Percentiles rank a stretch among this genome's conserved stretches.
Conservation (phyloP, 2,888 invertebrate species). For the Leptinotarsa peninsularis region DNA sequence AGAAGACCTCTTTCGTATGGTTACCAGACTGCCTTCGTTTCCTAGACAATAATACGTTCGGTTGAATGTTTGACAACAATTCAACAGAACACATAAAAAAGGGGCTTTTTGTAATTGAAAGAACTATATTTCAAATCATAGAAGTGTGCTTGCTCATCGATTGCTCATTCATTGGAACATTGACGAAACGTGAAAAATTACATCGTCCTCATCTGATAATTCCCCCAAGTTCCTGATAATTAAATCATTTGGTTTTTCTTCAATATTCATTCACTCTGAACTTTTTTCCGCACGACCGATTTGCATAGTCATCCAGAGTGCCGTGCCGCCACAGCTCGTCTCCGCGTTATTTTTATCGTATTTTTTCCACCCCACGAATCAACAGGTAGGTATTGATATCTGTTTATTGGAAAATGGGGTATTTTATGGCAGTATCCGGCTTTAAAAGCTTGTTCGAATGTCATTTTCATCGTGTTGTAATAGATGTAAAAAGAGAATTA, state of each 20-base stretch:
- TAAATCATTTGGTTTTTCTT: slow-evolving; percentile 23
- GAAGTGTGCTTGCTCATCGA: too few species aligned
- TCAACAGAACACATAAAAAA: too few species aligned
- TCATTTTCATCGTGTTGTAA: slow-evolving; percentile 50
- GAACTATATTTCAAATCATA: too few species aligned
- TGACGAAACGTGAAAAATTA: not conserved
- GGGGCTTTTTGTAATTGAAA: too few species aligned
- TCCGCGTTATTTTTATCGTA: slow-evolving; percentile 39
- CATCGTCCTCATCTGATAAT: slow-evolving; percentile 8
- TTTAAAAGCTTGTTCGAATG: slow-evolving; percentile 58
- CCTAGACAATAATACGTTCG: too few species aligned
- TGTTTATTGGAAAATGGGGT: slow-evolving; percentile 68
- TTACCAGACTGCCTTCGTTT: too few species aligned
- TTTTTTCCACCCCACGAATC: slow-evolving; percentile 58
- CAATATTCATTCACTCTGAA: slow-evolving; percentile 19
- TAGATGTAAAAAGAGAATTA: slow-evolving; percentile 32
- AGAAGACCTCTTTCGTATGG: too few species aligned
- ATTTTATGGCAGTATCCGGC: slow-evolving; percentile 64
- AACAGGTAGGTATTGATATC: slow-evolving; percentile 68
- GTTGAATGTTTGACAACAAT: too few species aligned
- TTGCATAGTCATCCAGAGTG: slow-evolving; percentile 36
- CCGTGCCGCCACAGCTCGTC: slow-evolving; percentile 30
- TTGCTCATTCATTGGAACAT: not conserved
- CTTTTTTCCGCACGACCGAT: slow-evolving; percentile 33
- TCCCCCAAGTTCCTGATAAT: slow-evolving; percentile 19